These are phyloP conservation scores for Gymnothorax reevesii DNA, from an alignment of 2,797 vertebrate species.

Conservation along the genomic window DNA sequence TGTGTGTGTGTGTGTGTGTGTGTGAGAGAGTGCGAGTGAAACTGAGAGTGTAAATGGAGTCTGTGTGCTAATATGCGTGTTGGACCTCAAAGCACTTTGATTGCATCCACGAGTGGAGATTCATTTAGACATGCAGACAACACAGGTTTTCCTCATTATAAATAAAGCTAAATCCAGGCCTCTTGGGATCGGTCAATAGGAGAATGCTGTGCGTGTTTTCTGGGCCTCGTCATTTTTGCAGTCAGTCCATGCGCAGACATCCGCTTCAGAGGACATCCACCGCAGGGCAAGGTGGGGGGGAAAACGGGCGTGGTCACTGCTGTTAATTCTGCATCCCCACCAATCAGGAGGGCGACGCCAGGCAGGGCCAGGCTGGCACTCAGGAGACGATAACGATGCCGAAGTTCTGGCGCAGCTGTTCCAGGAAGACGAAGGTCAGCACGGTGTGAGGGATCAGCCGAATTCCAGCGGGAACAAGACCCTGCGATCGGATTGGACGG, in stretches of 20 bases:
- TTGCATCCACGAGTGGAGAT: no score
- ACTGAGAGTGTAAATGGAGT: no score
- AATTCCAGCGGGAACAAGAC: constrained; percentile 89
- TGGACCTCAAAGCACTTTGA: no score
- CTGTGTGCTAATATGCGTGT: no score
- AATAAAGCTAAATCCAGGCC: no score
- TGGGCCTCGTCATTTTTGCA: neutral
- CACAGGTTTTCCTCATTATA: no score
- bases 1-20: neutral
- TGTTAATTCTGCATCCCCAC: neutral
- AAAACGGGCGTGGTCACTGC: neutral
- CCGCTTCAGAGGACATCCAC: neutral
- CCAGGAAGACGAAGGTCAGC: constrained; percentile 93
- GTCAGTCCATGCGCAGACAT: neutral
- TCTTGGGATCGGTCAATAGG: no score
- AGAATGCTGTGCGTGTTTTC: no score
- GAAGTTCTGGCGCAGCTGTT: constrained; percentile 90
- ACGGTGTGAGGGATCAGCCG: constrained; percentile 90
- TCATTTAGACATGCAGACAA: no score
- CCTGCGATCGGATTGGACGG: constrained; percentile 66
- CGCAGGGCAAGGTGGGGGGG: neutral
- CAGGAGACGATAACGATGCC: constrained; percentile 82
- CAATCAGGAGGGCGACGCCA: neutral
- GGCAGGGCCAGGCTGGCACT: constrained; percentile 43
- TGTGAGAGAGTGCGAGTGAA: no score